Base-by-base conservation (phyloP, 2,113 vertebrate genomes). In the Chionodraco myersi region DNA sequence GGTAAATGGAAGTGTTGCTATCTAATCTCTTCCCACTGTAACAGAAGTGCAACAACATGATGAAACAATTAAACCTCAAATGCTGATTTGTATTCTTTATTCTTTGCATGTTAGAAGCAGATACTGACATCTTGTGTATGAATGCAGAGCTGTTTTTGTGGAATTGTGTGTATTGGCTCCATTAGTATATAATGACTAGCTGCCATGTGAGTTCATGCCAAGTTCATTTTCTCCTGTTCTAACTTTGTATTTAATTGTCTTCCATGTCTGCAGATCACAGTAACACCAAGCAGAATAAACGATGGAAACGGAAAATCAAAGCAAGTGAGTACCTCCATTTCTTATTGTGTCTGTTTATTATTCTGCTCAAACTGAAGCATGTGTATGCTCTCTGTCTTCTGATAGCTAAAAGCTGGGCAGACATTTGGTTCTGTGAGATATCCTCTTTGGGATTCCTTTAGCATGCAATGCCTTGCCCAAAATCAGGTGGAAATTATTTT, bases 231-330 rank as follows among this genome's bases (percentile, higher is more conserved):
- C 0, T 36, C 52, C 23, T 36, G 34, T 63, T 21, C 57, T 67
- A 16, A 10, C 49, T 60, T 18, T 60, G 30, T 76, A 11, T 30
- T 30, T 30, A 3, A 30, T 63, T 11, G 6, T 41, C 36, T 16
- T 8, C 18, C 1, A 1, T 45, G 52, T 67, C 34, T 83, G 72
- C 63, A 92, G 91, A 72, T 73, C 62, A 52, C 26, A 16, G 12
- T 26, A 84, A 78, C 12, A 36, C 15, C 61, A 92, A 89, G 82
- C 75, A 67, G 26, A 91, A 49, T 61, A 56, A 76, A 71, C 79
- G 87, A 48, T 93, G 92, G 93, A 94, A 88, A 61, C 78, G 77
- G 26, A 93, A 90, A 70, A 91, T 93, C 76, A 60, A 65, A 67
- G 71, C 89, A 0, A 81, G 93, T 93, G 84, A 91, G 89, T 91